phyloP scores from a whole-genome alignment of 2,113 vertebrate species.

The Eptatretus burgeri region DNA sequence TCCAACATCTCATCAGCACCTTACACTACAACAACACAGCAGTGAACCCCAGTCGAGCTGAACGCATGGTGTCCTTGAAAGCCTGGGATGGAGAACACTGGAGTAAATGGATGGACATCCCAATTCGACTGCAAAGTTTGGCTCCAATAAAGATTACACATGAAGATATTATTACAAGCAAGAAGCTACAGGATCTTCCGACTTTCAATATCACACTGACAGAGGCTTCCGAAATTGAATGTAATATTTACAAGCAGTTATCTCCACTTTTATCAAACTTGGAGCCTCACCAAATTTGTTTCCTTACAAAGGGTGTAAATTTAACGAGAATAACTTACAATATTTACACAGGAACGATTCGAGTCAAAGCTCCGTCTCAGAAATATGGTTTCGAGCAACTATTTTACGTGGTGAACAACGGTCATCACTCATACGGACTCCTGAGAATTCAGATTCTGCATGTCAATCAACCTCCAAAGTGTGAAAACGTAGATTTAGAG shows the following conservation, averaged over 20 bases:
- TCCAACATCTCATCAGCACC: background rate
- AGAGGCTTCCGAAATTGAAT: background rate
- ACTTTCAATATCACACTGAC: background rate
- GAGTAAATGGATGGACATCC: conserved; percentile 4
- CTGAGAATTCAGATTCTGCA: background rate
- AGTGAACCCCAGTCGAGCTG: background rate
- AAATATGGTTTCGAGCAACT: conserved; percentile 1
- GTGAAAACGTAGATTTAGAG: background rate
- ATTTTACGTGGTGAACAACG: background rate
- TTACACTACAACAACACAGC: conserved; percentile 6
- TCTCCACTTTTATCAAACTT: background rate
- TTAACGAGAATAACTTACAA: background rate
- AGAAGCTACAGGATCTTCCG: background rate
- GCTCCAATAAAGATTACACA: background rate
- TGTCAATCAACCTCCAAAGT: background rate
- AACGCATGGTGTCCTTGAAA: background rate
- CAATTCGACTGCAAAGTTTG: background rate
- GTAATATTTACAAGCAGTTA: background rate
- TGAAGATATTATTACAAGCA: background rate
- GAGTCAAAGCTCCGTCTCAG: background rate
- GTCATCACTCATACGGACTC: background rate
- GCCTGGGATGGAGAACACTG: conserved; percentile 3
- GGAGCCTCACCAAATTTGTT: conserved; percentile 4
- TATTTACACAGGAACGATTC: background rate
- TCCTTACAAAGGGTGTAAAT: conserved; percentile 5